Evolutionary conservation across 2,888 invertebrate genomes (phyloP), one percentile per base, ranked within the genome.

Genomic region (Dicranocentrus wangi): DNA sequence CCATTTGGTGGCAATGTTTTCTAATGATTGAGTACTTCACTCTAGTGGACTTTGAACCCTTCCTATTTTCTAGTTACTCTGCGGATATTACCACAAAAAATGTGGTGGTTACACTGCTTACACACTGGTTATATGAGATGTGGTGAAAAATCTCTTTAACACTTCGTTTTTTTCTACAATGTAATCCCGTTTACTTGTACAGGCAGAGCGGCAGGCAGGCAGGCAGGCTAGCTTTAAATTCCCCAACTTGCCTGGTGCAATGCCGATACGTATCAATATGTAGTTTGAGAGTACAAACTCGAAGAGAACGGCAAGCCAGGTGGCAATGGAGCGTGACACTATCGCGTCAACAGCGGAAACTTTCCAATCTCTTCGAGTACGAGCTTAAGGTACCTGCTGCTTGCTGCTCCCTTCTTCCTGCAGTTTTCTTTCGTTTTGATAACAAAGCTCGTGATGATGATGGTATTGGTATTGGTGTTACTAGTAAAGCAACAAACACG

Each of bases 321-420:
- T 78, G 70, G 79, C 65, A 79, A 79, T 72, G 66, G 72, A 79
- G 79, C 79, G 79, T 79, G 79, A 79, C 79, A 79, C 66, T 72
- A 72, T 72, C 72, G 79, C 72, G 72, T 65, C 79, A 79, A 79
- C 72, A 72, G 72, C 79, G 66, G 72, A 72, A 79, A 71, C 79
- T 79, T 79, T 72, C 66, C 79, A 79, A 79, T 79, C 72, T 66
- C 72, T 21, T 43, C 21, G 32, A 19, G 43, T 39, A 27, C 17
- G 17, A 70, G 60, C 60, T 60, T 71, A 17, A 21, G 53, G 63
- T 65, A 78, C 63, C 78, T 78, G 70, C 65, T 77, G 32, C 60
- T 42, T 32, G 21, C 42, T 55, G 47, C 55, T 55, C 66, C 70
- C n/a, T 58, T 66, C 23, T 43, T 55, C 51, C 28, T 25, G 32